Evolutionary conservation across 2,888 invertebrate species (phyloP), one percentile per base, ranked within the genome.

Genomic region (Mimumesa dahlbomi): DNA sequence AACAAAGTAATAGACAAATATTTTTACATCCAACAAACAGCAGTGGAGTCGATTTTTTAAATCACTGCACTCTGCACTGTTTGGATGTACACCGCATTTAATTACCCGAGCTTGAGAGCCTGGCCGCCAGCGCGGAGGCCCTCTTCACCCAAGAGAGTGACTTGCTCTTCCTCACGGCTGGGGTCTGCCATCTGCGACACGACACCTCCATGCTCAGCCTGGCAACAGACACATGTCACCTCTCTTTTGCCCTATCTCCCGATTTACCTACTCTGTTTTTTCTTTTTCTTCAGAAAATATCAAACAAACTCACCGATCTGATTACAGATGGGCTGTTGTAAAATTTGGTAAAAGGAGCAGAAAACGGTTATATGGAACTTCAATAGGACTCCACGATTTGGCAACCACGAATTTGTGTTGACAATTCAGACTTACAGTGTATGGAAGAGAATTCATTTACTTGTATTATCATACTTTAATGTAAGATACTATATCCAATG

Each of bases 41-140:
- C n/a, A n/a, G n/a, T n/a, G n/a, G n/a, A n/a, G n/a, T n/a, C n/a
- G n/a, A 54, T 25, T 25, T 13, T 14, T 11, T 21, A 31, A 71
- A 56, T 84, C 81, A 25, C 80, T 82, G 79, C 79, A 76, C 82
- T 85, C 81, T 85, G 83, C 68, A 81, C 75, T 69, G 7, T 63
- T 78, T 49, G 71, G 79, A 84, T 79, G 74, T 84, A 84, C 84
- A 83, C 84, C 84, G 77, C 82, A 81, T 83, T 89, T 91, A 93
- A 93, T 95, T 96, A 98, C 98, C 98, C 98, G 92, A 98, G 93
- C 92, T 98, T 97, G 91, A 98, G 95, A 91, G 97, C 96, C 93
- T 98, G 98, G 92, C 97, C 97, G 91, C 96, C 96, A 89, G 97
- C 96, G 91, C 95, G 94, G 90, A 97, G 94, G 89, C 95, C 96